These are phyloP conservation scores for Aleiodes alternator DNA, from an alignment of 2,888 invertebrate genomes.

Conservation along the genomic window DNA sequence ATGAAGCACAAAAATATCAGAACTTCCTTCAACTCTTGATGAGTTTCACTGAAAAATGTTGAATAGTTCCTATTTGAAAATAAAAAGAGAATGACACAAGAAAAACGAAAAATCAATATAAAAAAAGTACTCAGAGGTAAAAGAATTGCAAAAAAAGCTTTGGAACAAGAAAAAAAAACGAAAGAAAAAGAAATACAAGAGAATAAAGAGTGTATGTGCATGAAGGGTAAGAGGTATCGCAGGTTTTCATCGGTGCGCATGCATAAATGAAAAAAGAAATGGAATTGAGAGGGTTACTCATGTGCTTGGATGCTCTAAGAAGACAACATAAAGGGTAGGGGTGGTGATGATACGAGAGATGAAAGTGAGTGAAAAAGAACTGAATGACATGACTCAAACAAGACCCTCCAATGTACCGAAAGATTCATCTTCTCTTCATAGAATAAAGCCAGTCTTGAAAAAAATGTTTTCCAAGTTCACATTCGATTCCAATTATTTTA, in stretches of 20 bases:
- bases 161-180: conserved; percentile 21
- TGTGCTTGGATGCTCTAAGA: conserved; percentile 28
- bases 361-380: conserved; percentile 36
- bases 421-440: conserved; percentile 7
- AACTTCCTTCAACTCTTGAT: too few relatives aligned
- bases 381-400: not conserved
- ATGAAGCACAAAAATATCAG: too few relatives aligned
- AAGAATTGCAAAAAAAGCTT: conserved; percentile 41
- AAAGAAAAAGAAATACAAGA: conserved; percentile 26
- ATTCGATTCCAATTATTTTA: not conserved
- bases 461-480: not conserved
- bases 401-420: conserved; percentile 10
- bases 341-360: conserved; percentile 22
- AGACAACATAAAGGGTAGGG: conserved; percentile 18
- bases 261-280: conserved; percentile 35
- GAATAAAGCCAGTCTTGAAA: not conserved
- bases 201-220: conserved; percentile 17
- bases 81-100: not conserved
- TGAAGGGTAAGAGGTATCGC: conserved; percentile 39
- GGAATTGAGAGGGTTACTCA: conserved; percentile 37
- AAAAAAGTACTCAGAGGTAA: not conserved
- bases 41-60: too few relatives aligned
- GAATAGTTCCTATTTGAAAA: not conserved
- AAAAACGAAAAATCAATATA: not conserved
- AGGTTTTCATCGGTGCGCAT: conserved; percentile 44